These are phyloP conservation scores for Trematocara unimaculatum DNA, from an alignment of 2,113 vertebrate genomes.

Conservation along the genomic window DNA sequence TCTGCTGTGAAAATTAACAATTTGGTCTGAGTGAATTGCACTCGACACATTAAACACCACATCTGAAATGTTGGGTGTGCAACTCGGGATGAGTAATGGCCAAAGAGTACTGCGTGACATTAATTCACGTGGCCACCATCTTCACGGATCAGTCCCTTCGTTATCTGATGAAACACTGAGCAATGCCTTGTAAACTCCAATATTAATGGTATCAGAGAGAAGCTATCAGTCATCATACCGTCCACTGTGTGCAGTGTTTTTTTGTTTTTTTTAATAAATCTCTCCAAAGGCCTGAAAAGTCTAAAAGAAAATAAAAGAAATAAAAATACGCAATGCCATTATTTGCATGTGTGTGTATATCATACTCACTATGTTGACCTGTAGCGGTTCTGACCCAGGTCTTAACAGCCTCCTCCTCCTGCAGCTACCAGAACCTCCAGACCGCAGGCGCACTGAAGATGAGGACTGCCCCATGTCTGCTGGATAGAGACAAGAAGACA, in stretches of 20 bases:
- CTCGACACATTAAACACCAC: not conserved
- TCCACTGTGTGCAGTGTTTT: not conserved
- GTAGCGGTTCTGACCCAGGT: constrained; percentile 81
- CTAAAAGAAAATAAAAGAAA: not conserved
- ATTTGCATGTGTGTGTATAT: not conserved
- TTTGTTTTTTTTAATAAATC: not conserved
- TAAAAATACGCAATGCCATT: not conserved
- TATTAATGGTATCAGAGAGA: not conserved
- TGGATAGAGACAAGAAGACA: not conserved
- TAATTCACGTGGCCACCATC: constrained; percentile 16
- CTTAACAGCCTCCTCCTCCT: constrained; percentile 77
- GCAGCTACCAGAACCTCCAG: constrained; percentile 62
- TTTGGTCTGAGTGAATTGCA: not conserved
- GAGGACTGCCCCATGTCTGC: constrained; percentile 53
- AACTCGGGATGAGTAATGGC: constrained; percentile 22
- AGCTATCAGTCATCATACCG: not conserved
- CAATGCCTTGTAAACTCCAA: not conserved
- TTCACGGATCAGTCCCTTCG: constrained; percentile 14
- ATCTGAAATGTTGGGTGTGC: not conserved
- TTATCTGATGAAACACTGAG: constrained; percentile 22
- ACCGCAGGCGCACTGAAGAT: constrained; percentile 62
- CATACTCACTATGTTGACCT: constrained; percentile 80
- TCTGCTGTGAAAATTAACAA: not conserved
- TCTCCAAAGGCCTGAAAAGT: not conserved
- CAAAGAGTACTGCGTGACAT: constrained; percentile 22